Conservation (phyloP, 2,888 invertebrate species). For the Diogma glabrata region DNA sequence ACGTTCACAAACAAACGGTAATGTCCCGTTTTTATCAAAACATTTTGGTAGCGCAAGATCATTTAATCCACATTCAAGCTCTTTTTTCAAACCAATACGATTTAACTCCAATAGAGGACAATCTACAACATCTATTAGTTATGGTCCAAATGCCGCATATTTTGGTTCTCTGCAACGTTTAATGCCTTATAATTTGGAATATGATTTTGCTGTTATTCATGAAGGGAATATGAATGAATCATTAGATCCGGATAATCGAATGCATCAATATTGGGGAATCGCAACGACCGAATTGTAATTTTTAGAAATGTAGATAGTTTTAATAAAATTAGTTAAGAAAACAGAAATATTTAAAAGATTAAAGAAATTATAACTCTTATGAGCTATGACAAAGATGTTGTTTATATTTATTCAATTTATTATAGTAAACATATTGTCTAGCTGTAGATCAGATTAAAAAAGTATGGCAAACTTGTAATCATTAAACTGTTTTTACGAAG, state of each 20-base stretch:
- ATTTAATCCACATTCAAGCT: conserved; percentile 49
- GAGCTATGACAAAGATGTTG: no score
- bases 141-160: conserved; percentile 77
- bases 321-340: no score
- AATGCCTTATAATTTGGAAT: conserved; percentile 74
- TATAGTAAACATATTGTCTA: no score
- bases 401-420: no score
- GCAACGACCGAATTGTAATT: conserved; percentile 70
- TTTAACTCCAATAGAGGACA: conserved; percentile 39
- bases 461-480: no score
- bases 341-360: no score
- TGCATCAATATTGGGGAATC: conserved; percentile 87
- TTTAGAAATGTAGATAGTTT: no score
- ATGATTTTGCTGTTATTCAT: conserved; percentile 73
- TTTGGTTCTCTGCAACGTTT: conserved; percentile 74
- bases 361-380: no score
- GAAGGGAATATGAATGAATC: conserved; percentile 63
- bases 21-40: conserved; percentile 49
- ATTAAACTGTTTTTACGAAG: no score
- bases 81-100: conserved; percentile 42
- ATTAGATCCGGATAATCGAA: conserved; percentile 65
- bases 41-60: conserved; percentile 72
- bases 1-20: conserved; percentile 13
- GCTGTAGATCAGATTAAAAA: no score
- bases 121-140: conserved; percentile 37